These are phyloP conservation scores for Ovis aries DNA, from an alignment of 2,113 vertebrate species.

Conservation along the genomic window ARS-UI_Ramb_v3.0 NC_056078.1:5658001-5658500, in stretches of 20 bases:
- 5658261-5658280: neutral
- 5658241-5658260: neutral
- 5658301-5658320: neutral
- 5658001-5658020: accelerated
- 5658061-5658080: neutral
- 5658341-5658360: neutral
- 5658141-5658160: neutral
- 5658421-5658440: neutral
- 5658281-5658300: neutral
- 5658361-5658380: neutral
- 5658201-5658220: neutral
- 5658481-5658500: neutral
- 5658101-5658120: neutral
- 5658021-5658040: neutral
- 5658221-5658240: neutral
- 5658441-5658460: neutral
- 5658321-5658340: neutral
- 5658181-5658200: neutral
- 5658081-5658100: neutral
- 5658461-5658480: neutral
- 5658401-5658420: neutral
- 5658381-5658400: neutral
- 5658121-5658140: neutral
- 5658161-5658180: neutral
- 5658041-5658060: neutral